phyloP scores from a whole-genome alignment of 1,140 invertebrate species.

The Zaprionus gabonicus region DNA sequence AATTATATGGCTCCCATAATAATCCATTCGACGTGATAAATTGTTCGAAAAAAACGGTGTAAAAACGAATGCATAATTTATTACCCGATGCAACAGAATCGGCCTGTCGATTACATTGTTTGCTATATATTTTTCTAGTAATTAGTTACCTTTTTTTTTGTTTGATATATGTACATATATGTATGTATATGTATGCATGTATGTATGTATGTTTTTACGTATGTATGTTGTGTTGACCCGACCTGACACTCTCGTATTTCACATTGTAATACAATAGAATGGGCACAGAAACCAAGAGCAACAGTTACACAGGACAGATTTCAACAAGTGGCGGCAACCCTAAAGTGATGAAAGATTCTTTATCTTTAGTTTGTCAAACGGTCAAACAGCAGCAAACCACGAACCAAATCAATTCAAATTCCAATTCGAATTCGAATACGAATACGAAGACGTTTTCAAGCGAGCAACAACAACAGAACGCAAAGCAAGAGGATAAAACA shows the following conservation, averaged over 20 bases:
- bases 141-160: neutral
- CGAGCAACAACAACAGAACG: conserved; percentile 27
- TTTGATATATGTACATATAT: conserved; percentile 2
- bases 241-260: conserved; percentile 79
- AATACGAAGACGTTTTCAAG: conserved; percentile 42
- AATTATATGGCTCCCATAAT: neutral
- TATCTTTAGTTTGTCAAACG: conserved; percentile 77
- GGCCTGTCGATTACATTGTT: conserved; percentile 1
- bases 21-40: neutral
- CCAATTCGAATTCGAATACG: conserved; percentile 51
- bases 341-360: conserved; percentile 82
- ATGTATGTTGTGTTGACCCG: conserved; percentile 61
- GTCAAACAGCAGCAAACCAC: conserved; percentile 70
- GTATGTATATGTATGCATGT: neutral
- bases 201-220: conserved; percentile 17
- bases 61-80: neutral
- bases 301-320: conserved; percentile 83
- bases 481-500: conserved; percentile 45
- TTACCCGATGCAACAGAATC: conserved; percentile 2
- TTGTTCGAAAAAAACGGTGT: neutral
- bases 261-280: conserved; percentile 81
- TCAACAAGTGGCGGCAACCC: conserved; percentile 82
- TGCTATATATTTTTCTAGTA: neutral
- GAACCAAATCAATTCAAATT: conserved; percentile 64
- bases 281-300: conserved; percentile 84